Evolutionary conservation across 2,113 vertebrate species (phyloP).

Genomic region (Callospermophilus lateralis): DNA sequence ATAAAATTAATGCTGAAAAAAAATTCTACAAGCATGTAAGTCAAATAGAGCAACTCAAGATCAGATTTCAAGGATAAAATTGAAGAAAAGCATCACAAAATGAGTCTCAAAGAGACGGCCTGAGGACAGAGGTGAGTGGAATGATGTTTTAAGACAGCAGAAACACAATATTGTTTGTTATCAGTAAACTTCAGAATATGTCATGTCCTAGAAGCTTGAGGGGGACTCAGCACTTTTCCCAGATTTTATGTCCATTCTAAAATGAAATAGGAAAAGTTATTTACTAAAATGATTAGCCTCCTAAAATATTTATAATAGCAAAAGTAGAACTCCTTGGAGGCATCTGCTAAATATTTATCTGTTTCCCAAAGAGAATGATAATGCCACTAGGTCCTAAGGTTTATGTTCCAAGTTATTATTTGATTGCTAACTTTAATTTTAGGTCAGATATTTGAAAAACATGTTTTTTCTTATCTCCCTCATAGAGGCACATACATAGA

Average conservation of each 20-base stretch:
- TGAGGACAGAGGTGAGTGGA: background rate
- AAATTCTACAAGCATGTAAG: background rate
- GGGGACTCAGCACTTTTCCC: background rate
- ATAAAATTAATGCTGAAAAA: conserved; percentile 61
- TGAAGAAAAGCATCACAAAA: conserved; percentile 18
- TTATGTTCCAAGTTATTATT: conserved; percentile 14
- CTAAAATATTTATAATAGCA: background rate
- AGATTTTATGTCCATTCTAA: background rate
- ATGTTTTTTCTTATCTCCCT: background rate
- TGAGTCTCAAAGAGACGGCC: background rate
- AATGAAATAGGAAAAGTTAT: background rate
- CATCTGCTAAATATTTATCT: conserved; percentile 44
- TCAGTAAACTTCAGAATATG: background rate
- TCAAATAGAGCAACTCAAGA: conserved; percentile 55
- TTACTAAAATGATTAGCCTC: conserved; percentile 19
- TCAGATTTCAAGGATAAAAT: conserved; percentile 51
- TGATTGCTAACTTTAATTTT: conserved; percentile 28
- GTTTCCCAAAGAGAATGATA: conserved; percentile 37
- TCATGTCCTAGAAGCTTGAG: background rate
- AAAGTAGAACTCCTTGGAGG: background rate
- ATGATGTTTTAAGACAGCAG: background rate
- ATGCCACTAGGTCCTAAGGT: background rate
- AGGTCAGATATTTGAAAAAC: conserved; percentile 34
- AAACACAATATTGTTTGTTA: background rate
- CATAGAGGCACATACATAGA: background rate